Evolutionary conservation across 2,797 vertebrate species (phyloP), one percentile per base, ranked within the genome.

Genomic region (Malurus leucopterus): DNA sequence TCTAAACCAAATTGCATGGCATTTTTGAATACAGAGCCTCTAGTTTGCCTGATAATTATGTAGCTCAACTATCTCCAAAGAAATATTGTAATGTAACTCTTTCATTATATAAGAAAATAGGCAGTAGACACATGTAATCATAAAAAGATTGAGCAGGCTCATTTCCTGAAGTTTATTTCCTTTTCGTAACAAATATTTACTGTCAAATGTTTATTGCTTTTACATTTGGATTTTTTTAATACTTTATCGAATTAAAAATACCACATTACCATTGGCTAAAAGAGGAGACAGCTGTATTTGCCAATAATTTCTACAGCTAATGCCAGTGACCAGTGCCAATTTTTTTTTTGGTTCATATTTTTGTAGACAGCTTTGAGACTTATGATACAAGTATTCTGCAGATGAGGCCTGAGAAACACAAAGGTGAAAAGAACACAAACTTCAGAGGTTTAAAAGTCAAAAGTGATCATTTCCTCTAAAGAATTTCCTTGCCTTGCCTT

Each of bases 221-320:
- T 93, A 90, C 91, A 93, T 97, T 96, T 96, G 92, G 92, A 91
- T 94, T 96, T 96, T 96, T 96, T 94, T 92, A 94, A 95, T 95
- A 91, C 92, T 96, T 96, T 95, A 96, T 88, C 96, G 96, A 96
- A 97, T 96, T 96, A 96, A 96, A 97, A 96, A 97, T 96, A 97
- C 93, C 96, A 95, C 97, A 97, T 96, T 96, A 93, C 95, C 92
- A 96, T 95, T 97, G 96, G 96, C 97, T 95, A 94, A 76, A 93
- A 96, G 94, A 96, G 92, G 96, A 97, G 97, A 97, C 96, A 90
- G 96, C 86, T 94, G 16, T 62, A 91, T 95, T 95, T 96, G 97
- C 96, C 96, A 97, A 75, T 96, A 95, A 97, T 93, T 96, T 95
- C 94, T 96, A 90, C 85, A 96, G 91, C 87, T 90, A 96, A 96